Percentiles rank a stretch among this genome's conserved stretches.
Evolutionary conservation across 2,113 vertebrate genomes (phyloP).

Genomic region (Suricata suricatta): DNA sequence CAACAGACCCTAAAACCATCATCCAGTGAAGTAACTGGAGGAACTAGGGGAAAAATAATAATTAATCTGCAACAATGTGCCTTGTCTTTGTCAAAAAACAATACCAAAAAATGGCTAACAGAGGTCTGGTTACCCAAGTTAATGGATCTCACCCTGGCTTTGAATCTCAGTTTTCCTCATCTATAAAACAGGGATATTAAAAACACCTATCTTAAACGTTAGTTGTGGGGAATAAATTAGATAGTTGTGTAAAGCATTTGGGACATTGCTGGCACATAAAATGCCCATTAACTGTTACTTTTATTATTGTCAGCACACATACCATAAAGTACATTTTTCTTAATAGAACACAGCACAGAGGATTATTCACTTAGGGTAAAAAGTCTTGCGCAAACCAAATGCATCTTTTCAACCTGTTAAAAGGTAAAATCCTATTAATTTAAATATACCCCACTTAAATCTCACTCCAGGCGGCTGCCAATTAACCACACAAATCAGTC

Average conservation of each 20-base stretch:
- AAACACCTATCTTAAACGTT: background rate
- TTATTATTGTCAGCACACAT: background rate
- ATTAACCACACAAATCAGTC: background rate
- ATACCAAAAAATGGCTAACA: background rate
- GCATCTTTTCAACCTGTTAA: background rate
- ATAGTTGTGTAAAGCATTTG: background rate
- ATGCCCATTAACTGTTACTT: background rate
- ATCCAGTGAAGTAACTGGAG: background rate
- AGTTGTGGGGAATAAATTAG: background rate
- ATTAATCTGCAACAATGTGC: background rate
- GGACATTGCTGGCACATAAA: background rate
- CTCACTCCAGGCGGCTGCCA: background rate
- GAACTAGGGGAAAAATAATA: background rate
- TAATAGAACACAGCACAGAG: background rate
- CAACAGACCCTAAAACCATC: background rate
- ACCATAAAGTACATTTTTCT: background rate
- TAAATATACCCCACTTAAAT: background rate
- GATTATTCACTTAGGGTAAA: background rate
- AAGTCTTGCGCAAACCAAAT: background rate
- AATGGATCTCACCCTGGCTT: background rate
- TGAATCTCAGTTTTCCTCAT: background rate
- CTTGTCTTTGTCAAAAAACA: conserved; percentile 36
- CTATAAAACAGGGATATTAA: background rate
- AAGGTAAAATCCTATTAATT: conserved; percentile 19
- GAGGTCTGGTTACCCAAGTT: background rate